Evolutionary conservation across 2,797 vertebrate genomes (phyloP), one percentile per base, ranked within the genome.

Genomic region (Rhinichthys osculus): DNA sequence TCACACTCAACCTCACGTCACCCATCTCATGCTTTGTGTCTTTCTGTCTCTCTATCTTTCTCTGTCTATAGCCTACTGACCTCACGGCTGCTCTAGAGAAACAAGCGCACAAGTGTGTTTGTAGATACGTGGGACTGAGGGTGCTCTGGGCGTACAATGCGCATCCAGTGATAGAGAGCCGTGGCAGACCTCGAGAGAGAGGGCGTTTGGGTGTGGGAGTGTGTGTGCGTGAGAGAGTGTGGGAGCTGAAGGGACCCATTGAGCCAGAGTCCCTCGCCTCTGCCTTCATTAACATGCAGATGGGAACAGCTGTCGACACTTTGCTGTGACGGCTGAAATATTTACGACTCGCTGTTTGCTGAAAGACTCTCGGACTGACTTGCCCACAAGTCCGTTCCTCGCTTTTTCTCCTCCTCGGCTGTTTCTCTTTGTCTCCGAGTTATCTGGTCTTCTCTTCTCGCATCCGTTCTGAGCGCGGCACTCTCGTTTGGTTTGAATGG

Each of bases 301-400:
- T 91, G 90, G 90, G 92, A 94, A 92, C 94, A 94, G 93, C 93
- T 95, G 94, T 92, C 93, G 91, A 93, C 93, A 94, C 94, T 95
- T 90, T 90, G 92, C 92, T 78, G 88, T 96, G 94, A 95, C 92
- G 92, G 94, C 92, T 95, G 92, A 95, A 96, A 95, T 95, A 95
- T 96, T 96, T 95, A 93, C 93, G 92, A 92, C 94, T 94, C 92
- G 77, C 83, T 93, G 93, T 94, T 95, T 93, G 91, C 90, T 90
- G 87, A 86, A 91, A 91, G 89, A 92, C 79, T 86, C 92, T 91
- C 92, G 90, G 91, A 93, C 88, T 88, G 90, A 94, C 89, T 92
- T 86, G 54, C 82, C 84, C 7, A 84, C 69, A 42, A 62, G 54
- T 79, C 1, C 77, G 81, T 85, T 52, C 50, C 67, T 27, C 27